These are phyloP conservation scores for Regulus satrapa DNA, from an alignment of 2,113 vertebrate genomes.

Conservation along the genomic window DNA sequence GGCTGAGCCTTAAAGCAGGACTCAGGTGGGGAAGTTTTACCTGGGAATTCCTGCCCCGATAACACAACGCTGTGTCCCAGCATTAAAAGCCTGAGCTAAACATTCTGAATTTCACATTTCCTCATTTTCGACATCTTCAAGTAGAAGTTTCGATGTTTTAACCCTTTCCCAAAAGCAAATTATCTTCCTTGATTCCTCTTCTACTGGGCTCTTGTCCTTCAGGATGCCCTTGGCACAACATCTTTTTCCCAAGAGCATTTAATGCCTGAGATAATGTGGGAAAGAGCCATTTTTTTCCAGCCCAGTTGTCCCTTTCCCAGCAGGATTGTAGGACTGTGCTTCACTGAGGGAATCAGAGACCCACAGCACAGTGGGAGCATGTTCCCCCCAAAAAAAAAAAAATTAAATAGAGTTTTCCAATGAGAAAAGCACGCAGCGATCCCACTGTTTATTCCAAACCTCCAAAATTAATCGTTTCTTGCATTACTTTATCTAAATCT, in stretches of 20 bases:
- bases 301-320: background rate
- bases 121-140: background rate
- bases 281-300: conserved; percentile 12
- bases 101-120: background rate
- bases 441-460: background rate
- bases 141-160: background rate
- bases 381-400: background rate
- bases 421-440: background rate
- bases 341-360: background rate
- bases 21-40: conserved; percentile 6
- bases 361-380: background rate
- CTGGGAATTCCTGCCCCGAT: background rate
- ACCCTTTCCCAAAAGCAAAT: background rate
- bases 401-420: background rate
- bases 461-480: background rate
- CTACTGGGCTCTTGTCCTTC: background rate
- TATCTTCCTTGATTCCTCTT: background rate
- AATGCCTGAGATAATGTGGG: background rate
- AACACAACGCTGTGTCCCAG: background rate
- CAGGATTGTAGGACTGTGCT: background rate
- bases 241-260: background rate
- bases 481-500: background rate
- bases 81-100: background rate
- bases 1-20: conserved; percentile 3
- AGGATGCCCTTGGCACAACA: background rate